Base-by-base conservation (phyloP, 2,888 invertebrate genomes). In the Spodoptera picta region DNA sequence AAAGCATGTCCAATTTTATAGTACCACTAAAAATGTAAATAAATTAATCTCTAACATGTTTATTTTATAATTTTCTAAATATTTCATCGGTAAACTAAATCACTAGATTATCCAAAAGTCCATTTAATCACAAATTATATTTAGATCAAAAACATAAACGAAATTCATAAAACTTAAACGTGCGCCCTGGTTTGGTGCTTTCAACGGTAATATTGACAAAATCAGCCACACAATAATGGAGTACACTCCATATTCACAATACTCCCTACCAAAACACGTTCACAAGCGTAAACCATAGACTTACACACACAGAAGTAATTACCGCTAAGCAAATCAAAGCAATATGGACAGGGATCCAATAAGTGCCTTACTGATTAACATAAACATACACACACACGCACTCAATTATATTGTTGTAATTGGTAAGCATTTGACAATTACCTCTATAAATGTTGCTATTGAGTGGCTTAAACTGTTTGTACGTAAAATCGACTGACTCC, bases 251-350 rank as follows among this genome's bases (percentile, higher is more conserved):
- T 3, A 3, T 44, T 11, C 12, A 46, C 6, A 43, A 1, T 69
- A 9, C 43, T 47, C 31, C 43, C 2, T 48, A 31, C 0, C 48
- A 48, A 23, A 54, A 7, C 36, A 9, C 19, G n/a, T 4, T 31
- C 44, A 23, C 9, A n/a, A 14, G 9, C 36, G 36, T 46, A 61
- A 43, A 24, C 23, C 19, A 11, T 12, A 7, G 45, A 24, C 31
- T 48, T 42, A 44, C 27, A 14, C 44, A 14, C 19, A 46, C 9
- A 14, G 14, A 47, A 45, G 49, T 67, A 57, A 73, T 73, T 73
- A 57, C 47, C 5, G 43, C 23, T 50, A 43, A 57, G 44, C 0
- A 46, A 56, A 66, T 69, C 60, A 69, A 66, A 70, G 54, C 14
- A 23, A 48, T 43, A 43, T 46, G 44, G 46, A 46, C 41, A 3